These are phyloP conservation scores for Phacellophora camtschatica DNA, from an alignment of 30 jellyfish, hydroid and myxozoan species.

Conservation along the genomic window DNA sequence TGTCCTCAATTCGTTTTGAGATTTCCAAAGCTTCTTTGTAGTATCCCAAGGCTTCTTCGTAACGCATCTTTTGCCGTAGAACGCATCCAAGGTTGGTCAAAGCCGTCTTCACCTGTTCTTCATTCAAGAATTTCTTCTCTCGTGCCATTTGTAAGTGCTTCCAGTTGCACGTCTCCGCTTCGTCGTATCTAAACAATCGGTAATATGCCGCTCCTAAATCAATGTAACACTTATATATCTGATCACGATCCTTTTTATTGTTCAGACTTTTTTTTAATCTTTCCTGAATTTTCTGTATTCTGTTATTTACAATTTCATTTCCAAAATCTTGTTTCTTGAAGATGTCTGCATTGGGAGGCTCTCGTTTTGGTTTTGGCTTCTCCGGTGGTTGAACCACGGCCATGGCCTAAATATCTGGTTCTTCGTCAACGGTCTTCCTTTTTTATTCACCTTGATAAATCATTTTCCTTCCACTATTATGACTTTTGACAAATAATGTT, in stretches of 20 bases:
- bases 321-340: constrained; percentile 77
- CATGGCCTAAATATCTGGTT: not conserved
- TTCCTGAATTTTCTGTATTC: constrained; percentile 65
- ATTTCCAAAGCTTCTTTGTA: constrained; percentile 87
- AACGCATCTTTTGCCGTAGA: constrained; percentile 48
- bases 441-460: too few species aligned
- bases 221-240: constrained; percentile 27
- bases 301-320: constrained; percentile 46
- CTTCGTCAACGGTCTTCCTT: too few species aligned
- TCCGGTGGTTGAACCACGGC: not conserved
- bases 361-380: constrained; percentile 33
- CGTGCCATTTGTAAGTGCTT: constrained; percentile 75
- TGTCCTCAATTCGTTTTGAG: constrained; percentile 88
- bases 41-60: constrained; percentile 82
- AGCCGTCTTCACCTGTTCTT: constrained; percentile 83
- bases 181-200: constrained; percentile 81
- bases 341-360: constrained; percentile 75
- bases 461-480: too few species aligned
- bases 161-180: constrained; percentile 89
- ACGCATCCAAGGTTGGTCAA: constrained; percentile 80
- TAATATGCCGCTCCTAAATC: constrained; percentile 82
- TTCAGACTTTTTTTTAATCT: constrained; percentile 64
- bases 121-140: constrained; percentile 69
- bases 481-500: too few species aligned
- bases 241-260: constrained; percentile 49